Percentiles rank a stretch among this genome's conserved stretches.
Conservation (phyloP, 2,888 invertebrate genomes). For the Ochropleura plecta region DNA sequence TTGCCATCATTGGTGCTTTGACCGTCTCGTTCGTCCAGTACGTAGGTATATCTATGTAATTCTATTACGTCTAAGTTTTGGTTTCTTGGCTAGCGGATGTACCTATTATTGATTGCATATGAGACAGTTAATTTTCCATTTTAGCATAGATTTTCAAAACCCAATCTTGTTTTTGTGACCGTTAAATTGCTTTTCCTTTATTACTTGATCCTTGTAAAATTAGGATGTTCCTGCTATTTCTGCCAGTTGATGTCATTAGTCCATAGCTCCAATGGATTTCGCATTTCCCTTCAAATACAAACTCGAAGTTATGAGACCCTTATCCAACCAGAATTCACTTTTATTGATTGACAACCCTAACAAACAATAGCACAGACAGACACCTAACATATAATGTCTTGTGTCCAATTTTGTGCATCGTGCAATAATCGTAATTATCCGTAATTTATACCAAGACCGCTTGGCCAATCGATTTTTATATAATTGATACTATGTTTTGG, state of each 20-base stretch:
- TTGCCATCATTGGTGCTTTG: constrained; percentile 11
- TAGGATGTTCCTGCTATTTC: background rate
- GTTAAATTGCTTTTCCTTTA: background rate
- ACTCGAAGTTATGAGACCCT: too few species aligned
- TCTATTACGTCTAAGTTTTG: background rate
- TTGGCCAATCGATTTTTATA: constrained; percentile 56
- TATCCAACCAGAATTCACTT: background rate
- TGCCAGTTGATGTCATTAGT: background rate
- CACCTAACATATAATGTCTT: constrained; percentile 39
- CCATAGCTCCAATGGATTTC: background rate
- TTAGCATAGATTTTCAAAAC: background rate
- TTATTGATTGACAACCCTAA: constrained; percentile 31
- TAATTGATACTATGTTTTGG: constrained; percentile 42
- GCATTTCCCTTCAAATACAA: background rate
- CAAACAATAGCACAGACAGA: constrained; percentile 5
- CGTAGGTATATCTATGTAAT: background rate
- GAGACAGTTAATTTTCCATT: background rate
- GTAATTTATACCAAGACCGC: constrained; percentile 50
- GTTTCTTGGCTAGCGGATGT: background rate
- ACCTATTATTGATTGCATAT: background rate
- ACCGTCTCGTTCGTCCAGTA: constrained; percentile 5
- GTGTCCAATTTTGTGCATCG: constrained; percentile 52
- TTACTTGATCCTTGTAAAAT: too few species aligned
- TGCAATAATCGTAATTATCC: constrained; percentile 58
- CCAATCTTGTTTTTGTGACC: background rate